These are phyloP conservation scores for Lagenorhynchus albirostris DNA, from an alignment of 2,113 vertebrate genomes.

Conservation along the genomic window DNA sequence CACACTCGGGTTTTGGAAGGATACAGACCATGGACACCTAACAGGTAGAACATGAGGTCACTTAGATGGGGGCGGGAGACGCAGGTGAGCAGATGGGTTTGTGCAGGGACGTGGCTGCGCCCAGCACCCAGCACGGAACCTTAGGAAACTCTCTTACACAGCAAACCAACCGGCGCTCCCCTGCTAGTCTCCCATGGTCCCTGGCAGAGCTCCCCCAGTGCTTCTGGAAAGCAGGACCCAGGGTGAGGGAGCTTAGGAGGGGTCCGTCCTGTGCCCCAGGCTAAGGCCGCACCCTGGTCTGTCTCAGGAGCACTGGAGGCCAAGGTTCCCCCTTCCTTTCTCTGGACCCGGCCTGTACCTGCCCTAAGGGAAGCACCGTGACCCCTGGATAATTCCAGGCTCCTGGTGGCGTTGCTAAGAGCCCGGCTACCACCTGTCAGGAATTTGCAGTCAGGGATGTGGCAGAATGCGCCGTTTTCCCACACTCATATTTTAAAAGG, in stretches of 20 bases:
- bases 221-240: background rate
- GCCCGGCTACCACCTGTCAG: slow-evolving; percentile 87
- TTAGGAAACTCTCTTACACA: background rate
- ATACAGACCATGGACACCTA: slow-evolving; percentile 81
- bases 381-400: slow-evolving; percentile 83
- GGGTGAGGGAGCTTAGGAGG: fast-evolving
- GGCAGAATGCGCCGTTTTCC: slow-evolving; percentile 88
- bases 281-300: background rate
- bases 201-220: background rate
- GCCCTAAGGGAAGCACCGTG: background rate
- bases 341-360: slow-evolving; percentile 35
- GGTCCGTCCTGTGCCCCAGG: fast-evolving
- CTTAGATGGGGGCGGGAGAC: fast-evolving
- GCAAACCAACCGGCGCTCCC: fast-evolving
- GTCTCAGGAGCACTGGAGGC: background rate
- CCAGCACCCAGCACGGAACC: fast-evolving
- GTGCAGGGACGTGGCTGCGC: background rate
- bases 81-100: background rate
- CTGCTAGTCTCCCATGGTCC: background rate
- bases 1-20: slow-evolving; percentile 83
- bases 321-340: background rate
- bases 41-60: slow-evolving; percentile 46
- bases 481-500: slow-evolving; percentile 92
- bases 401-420: slow-evolving; percentile 89
- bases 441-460: slow-evolving; percentile 84